Evolutionary conservation across 1,140 invertebrate genomes (phyloP).

Genomic region (Magallana angulata): DNA sequence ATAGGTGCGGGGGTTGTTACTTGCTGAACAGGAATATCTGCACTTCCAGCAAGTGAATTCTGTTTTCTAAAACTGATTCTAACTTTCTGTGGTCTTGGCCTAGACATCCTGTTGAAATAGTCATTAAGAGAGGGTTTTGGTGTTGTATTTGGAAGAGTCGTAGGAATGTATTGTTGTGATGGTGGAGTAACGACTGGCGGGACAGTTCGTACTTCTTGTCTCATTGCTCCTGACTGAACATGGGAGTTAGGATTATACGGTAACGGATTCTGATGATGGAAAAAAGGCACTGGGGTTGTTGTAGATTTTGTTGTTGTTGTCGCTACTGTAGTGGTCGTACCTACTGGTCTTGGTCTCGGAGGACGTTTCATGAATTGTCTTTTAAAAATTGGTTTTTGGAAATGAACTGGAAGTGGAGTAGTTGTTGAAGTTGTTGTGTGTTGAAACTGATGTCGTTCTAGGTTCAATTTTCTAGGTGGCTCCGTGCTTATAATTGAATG

Average conservation of each 20-base stretch:
- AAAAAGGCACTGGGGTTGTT: not conserved
- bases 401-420: not conserved
- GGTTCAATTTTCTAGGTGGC: not conserved
- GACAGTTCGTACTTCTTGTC: not conserved
- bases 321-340: not conserved
- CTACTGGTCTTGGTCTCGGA: not conserved
- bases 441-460: not conserved
- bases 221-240: not conserved
- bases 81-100: not conserved
- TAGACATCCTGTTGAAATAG: not conserved
- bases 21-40: not conserved
- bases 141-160: not conserved
- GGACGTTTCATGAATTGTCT: not conserved
- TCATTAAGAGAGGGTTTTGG: not conserved
- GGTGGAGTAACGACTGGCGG: not conserved
- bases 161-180: not conserved
- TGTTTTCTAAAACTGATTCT: not conserved
- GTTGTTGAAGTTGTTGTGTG: not conserved
- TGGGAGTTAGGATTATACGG: not conserved
- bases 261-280: not conserved
- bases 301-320: not conserved
- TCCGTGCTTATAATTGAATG: not conserved
- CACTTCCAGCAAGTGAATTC: not conserved
- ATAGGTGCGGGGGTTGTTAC: no score
- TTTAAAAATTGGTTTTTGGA: not conserved